Conservation (phyloP, 2,797 vertebrate genomes). For the Falco novaeseelandiae region DNA sequence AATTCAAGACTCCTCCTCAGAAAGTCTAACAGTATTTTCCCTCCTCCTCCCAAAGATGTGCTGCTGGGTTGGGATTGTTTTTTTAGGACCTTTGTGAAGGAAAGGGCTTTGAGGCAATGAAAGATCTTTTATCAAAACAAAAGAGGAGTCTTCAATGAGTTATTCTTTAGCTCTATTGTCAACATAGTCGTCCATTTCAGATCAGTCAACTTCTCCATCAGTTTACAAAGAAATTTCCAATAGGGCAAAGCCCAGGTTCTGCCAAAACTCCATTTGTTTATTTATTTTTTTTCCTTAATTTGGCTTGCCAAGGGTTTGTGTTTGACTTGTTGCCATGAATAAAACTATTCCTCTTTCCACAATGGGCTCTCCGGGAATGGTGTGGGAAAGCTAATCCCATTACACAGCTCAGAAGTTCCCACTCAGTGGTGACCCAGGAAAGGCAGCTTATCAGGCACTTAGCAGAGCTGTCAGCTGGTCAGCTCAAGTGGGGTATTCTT, state of each 20-base stretch:
- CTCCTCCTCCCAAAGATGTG: neutral
- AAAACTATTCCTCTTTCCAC: conserved; percentile 43
- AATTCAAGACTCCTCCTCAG: neutral
- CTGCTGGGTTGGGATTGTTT: neutral
- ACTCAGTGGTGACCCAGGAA: conserved; percentile 22
- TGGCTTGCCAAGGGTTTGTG: conserved; percentile 43
- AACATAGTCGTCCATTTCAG: neutral
- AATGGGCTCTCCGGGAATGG: conserved; percentile 29
- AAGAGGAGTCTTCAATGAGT: neutral
- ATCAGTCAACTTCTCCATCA: conserved; percentile 36
- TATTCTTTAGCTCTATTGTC: neutral
- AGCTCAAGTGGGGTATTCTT: conserved; percentile 7
- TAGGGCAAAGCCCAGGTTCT: conserved; percentile 12
- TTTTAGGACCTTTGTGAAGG: neutral
- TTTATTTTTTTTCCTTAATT: conserved; percentile 44
- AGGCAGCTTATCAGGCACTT: conserved; percentile 28
- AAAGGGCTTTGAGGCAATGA: neutral
- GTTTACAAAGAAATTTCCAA: conserved; percentile 31
- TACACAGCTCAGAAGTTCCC: conserved; percentile 52
- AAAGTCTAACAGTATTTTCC: neutral
- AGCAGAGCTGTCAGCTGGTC: conserved; percentile 54
- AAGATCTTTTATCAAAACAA: conserved; percentile 21
- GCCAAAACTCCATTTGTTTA: conserved; percentile 48
- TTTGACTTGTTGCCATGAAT: conserved; percentile 59
- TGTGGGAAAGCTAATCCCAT: conserved; percentile 64